Evolutionary conservation across 2,113 vertebrate genomes (phyloP).

Genomic region (Tiliqua scincoides): DNA sequence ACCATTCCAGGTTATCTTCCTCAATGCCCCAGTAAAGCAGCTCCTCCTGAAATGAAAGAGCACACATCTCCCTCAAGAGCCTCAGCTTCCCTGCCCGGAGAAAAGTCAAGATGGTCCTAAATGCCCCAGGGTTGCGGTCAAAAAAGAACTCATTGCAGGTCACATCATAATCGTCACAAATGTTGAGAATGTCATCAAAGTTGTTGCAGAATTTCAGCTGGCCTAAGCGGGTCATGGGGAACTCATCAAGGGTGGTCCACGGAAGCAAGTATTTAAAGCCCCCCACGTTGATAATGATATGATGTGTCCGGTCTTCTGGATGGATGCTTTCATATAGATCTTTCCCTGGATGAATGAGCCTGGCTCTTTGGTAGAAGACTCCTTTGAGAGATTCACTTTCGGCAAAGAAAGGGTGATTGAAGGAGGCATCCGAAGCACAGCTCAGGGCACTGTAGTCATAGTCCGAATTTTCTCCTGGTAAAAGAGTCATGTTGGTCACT

Average conservation of each 20-base stretch:
- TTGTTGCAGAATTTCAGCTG: conserved; percentile 92
- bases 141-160: conserved; percentile 97
- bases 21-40: conserved; percentile 97
- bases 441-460: conserved; percentile 97
- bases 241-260: conserved; percentile 96
- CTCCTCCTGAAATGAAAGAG: conserved; percentile 95
- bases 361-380: conserved; percentile 91
- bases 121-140: conserved; percentile 94
- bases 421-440: conserved; percentile 89
- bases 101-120: conserved; percentile 94
- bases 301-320: conserved; percentile 81
- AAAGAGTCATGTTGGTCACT: conserved; percentile 90
- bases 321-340: conserved; percentile 62
- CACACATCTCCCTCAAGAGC: conserved; percentile 92
- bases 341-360: conserved; percentile 74
- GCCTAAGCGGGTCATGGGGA: conserved; percentile 92
- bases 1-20: conserved; percentile 93
- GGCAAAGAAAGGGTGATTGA: conserved; percentile 82
- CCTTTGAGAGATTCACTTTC: conserved; percentile 88
- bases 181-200: conserved; percentile 94
- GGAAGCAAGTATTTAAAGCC: conserved; percentile 94
- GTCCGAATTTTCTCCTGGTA: conserved; percentile 95
- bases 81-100: conserved; percentile 92
- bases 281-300: conserved; percentile 95
- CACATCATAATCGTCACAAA: conserved; percentile 96